A percentile compares a stretch with the other conserved stretches of the same genome.
Conservation (phyloP, 1,140 invertebrate species). For the Drosophila kurseongensis region DNA sequence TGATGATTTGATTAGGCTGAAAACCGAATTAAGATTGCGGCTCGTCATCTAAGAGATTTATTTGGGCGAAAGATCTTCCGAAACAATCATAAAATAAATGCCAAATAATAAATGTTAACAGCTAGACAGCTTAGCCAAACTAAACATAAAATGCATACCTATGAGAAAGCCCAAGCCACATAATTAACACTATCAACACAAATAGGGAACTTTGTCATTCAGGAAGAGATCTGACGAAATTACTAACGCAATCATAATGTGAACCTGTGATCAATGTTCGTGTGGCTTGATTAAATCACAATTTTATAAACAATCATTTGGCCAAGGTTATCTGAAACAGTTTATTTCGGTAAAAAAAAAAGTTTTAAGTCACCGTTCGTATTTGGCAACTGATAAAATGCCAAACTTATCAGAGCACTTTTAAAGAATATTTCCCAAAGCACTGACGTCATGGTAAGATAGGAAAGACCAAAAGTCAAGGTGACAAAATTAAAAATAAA, state of each 20-base stretch:
- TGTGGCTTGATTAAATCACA: constrained; percentile 34
- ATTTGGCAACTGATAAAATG: constrained; percentile 28
- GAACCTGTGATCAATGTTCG: constrained; percentile 33
- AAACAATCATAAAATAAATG: no score
- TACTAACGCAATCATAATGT: constrained; percentile 2
- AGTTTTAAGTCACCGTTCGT: constrained; percentile 7
- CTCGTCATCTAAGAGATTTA: not conserved
- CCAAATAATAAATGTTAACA: no score
- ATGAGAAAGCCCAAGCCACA: not conserved
- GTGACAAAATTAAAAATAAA: constrained; percentile 11
- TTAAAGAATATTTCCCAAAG: constrained; percentile 5
- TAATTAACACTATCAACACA: not conserved
- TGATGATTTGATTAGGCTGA: constrained; percentile 52
- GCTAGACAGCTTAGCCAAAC: not conserved
- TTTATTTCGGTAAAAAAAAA: constrained; percentile 28
- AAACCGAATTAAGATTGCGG: constrained; percentile 38
- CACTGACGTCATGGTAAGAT: constrained; percentile 33
- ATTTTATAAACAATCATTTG: constrained; percentile 28
- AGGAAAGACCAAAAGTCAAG: constrained; percentile 16
- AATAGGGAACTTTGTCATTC: not conserved
- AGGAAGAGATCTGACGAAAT: constrained; percentile 16
- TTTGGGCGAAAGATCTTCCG: not conserved
- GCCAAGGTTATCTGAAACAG: constrained; percentile 21
- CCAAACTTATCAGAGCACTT: constrained; percentile 16
- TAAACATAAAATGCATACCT: not conserved